Evolutionary conservation across 2,113 vertebrate species (phyloP).

Genomic region (Pelodiscus sinensis): DNA sequence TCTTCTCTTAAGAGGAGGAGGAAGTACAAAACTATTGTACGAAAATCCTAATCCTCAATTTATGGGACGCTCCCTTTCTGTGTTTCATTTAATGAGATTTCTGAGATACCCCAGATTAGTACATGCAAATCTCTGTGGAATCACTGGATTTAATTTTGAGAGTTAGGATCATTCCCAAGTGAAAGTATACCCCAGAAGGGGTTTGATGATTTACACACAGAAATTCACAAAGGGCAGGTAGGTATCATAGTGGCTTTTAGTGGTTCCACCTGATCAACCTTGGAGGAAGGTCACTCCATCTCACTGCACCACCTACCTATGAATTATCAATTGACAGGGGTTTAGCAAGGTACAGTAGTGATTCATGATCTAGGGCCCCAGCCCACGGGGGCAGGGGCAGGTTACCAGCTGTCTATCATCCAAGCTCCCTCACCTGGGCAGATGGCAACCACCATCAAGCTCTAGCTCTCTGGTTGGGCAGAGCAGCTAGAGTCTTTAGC

Average conservation of each 20-base stretch:
- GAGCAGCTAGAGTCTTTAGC: too few species aligned
- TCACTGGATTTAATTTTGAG: conserved; percentile 58
- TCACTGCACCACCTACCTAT: too few species aligned
- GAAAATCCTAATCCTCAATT: background rate
- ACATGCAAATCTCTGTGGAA: conserved; percentile 64
- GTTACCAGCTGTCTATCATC: too few species aligned
- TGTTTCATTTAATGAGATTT: conserved; percentile 49
- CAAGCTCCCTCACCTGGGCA: too few species aligned
- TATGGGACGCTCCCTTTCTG: background rate
- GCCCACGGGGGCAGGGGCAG: too few species aligned
- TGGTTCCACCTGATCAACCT: too few species aligned
- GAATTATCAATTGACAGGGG: too few species aligned
- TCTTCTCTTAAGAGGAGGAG: background rate
- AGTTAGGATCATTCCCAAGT: conserved; percentile 36
- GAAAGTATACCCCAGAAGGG: conserved; percentile 13
- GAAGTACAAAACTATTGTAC: conserved; percentile 7
- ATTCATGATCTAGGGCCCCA: too few species aligned
- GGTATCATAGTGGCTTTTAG: background rate
- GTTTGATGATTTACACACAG: background rate
- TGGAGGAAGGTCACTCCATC: too few species aligned
- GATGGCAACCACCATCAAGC: too few species aligned
- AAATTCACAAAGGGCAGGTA: background rate
- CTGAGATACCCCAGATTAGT: conserved; percentile 51
- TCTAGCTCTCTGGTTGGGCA: too few species aligned
- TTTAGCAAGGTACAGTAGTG: too few species aligned